Evolutionary conservation across 2,113 vertebrate genomes (phyloP).

Genomic region (Eretmodus cyanostictus): DNA sequence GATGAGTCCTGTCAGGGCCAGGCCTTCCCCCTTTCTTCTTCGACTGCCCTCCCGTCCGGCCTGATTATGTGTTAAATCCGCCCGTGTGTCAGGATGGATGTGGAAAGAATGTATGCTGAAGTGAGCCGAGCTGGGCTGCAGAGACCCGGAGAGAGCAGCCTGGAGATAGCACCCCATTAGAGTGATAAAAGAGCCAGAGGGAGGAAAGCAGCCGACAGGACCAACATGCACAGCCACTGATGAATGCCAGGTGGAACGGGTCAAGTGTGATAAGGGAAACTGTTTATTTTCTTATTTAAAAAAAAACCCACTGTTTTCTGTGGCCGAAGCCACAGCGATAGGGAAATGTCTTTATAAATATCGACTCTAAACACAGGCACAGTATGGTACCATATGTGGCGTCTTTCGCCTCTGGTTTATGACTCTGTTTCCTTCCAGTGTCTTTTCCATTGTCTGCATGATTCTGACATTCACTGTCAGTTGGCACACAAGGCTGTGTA

Average conservation of each 20-base stretch:
- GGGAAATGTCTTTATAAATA: conserved; percentile 51
- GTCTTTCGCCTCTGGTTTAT: neutral
- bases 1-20: conserved; percentile 59
- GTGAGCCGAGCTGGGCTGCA: neutral
- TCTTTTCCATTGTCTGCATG: neutral
- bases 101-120: conserved; percentile 54
- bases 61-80: conserved; percentile 76
- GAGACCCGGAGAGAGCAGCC: conserved; percentile 48
- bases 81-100: conserved; percentile 66
- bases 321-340: neutral
- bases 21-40: neutral
- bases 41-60: conserved; percentile 20
- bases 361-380: conserved; percentile 5
- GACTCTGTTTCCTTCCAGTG: neutral
- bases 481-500: neutral
- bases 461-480: neutral
- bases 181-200: conserved; percentile 75
- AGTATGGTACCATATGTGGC: neutral
- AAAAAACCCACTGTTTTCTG: conserved; percentile 13
- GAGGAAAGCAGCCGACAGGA: conserved; percentile 71
- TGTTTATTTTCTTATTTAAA: conserved; percentile 73
- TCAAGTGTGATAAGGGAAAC: conserved; percentile 68
- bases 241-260: conserved; percentile 74
- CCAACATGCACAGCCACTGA: conserved; percentile 66
- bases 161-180: conserved; percentile 74